phyloP scores from a whole-genome alignment of 1,140 invertebrate species.

The Neelides sp. region DNA sequence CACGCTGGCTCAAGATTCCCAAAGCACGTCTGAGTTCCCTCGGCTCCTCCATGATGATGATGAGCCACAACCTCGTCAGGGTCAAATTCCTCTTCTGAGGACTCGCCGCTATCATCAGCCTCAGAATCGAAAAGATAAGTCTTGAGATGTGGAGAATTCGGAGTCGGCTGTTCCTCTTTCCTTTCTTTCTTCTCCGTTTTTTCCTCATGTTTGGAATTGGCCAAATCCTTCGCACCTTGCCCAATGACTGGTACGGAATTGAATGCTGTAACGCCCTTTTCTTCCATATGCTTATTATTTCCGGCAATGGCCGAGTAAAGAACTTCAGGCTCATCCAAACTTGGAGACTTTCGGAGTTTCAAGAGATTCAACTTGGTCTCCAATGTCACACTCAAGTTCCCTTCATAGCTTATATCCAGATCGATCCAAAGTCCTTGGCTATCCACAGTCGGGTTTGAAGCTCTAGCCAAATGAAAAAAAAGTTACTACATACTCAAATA shows the following conservation, averaged over 20 bases:
- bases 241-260: too few species aligned
- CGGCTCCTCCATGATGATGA: slow-evolving; percentile 3
- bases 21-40: too few species aligned
- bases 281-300: too few species aligned
- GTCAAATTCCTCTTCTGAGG: slow-evolving; percentile 68
- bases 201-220: too few species aligned
- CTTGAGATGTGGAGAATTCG: background rate
- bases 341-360: slow-evolving; percentile 49
- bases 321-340: too few species aligned
- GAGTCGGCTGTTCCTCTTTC: background rate
- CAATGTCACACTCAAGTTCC: slow-evolving; percentile 75
- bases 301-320: too few species aligned
- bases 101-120: slow-evolving; percentile 82
- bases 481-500: too few species aligned
- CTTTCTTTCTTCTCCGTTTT: too few species aligned
- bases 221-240: too few species aligned
- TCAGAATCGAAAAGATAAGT: slow-evolving; percentile 60
- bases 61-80: slow-evolving; percentile 11
- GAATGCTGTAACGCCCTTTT: too few species aligned
- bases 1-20: background rate
- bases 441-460: slow-evolving; percentile 61
- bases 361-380: slow-evolving; percentile 90
- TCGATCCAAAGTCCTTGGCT: slow-evolving; percentile 85
- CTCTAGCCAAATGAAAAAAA: slow-evolving; percentile 36
- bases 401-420: slow-evolving; percentile 77